These are phyloP conservation scores for Odontocerum albicorne DNA, from an alignment of 2,888 invertebrate genomes.

Conservation along the genomic window DNA sequence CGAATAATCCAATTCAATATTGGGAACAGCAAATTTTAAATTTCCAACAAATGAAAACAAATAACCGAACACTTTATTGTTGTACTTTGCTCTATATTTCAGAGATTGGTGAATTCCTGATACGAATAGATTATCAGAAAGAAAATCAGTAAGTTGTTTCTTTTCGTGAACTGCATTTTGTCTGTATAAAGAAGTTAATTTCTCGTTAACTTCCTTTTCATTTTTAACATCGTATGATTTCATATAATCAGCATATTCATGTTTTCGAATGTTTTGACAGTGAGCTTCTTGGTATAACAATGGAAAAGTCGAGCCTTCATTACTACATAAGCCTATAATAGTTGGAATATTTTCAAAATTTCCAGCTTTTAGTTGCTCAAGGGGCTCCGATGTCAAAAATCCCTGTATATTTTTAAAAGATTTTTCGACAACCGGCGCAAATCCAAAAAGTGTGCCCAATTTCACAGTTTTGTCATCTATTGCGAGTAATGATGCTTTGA, in stretches of 20 bases:
- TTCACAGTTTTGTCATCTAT: neutral
- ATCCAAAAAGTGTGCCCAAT: too few relatives aligned
- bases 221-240: constrained; percentile 36
- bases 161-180: constrained; percentile 23
- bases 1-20: neutral
- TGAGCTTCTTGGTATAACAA: neutral
- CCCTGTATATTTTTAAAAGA: constrained; percentile 8
- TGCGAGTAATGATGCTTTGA: constrained; percentile 34
- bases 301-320: constrained; percentile 51
- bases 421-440: constrained; percentile 37
- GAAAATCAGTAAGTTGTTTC: constrained; percentile 14
- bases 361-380: constrained; percentile 48
- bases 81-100: constrained; percentile 12
- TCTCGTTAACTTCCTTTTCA: constrained; percentile 45
- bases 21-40: too few relatives aligned
- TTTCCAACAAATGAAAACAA: constrained; percentile 16
- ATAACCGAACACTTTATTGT: neutral
- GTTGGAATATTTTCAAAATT: constrained; percentile 51
- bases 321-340: constrained; percentile 57
- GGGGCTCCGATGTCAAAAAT: constrained; percentile 44
- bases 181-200: constrained; percentile 44
- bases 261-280: neutral
- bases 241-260: constrained; percentile 17
- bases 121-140: constrained; percentile 19
- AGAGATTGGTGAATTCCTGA: constrained; percentile 15